Percentiles rank a stretch among this genome's conserved stretches.
phyloP scores from a whole-genome alignment of 2,888 invertebrate genomes.

The Parnassius orleans region DNA sequence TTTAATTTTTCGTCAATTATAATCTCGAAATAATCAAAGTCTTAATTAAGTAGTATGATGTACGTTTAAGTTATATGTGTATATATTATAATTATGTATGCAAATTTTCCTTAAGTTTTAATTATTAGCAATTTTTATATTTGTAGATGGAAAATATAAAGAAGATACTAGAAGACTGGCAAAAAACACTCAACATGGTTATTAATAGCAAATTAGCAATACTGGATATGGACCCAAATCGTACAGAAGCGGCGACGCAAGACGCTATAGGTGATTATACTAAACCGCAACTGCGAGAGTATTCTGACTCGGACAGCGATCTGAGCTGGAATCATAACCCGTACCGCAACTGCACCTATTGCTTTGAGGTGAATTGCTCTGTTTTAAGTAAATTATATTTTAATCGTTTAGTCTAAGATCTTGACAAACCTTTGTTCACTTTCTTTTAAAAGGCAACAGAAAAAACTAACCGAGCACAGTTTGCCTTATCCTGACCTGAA shows the following conservation, averaged over 20 bases:
- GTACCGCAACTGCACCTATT: slow-evolving; percentile 42
- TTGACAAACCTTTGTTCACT: too few relatives aligned
- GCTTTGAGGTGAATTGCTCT: slow-evolving; percentile 45
- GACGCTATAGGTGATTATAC: slow-evolving; percentile 67
- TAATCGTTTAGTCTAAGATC: too few relatives aligned
- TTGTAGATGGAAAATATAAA: slow-evolving; percentile 63
- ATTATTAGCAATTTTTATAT: not conserved
- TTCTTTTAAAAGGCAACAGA: too few relatives aligned
- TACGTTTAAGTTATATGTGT: too few relatives aligned
- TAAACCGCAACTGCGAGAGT: slow-evolving; percentile 53
- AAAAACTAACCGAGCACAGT: too few relatives aligned
- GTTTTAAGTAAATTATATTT: too few relatives aligned
- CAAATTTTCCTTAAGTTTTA: too few relatives aligned
- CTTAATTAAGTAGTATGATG: too few relatives aligned
- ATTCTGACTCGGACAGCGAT: slow-evolving; percentile 57
- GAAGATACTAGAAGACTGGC: slow-evolving; percentile 66
- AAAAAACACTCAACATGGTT: slow-evolving; percentile 61
- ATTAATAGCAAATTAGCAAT: slow-evolving; percentile 55
- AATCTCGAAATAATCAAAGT: too few relatives aligned
- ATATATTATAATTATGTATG: too few relatives aligned
- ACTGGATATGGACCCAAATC: slow-evolving; percentile 48
- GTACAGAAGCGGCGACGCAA: slow-evolving; percentile 54
- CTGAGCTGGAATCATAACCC: slow-evolving; percentile 51
- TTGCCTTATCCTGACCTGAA: too few relatives aligned
- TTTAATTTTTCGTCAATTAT: too few relatives aligned